These are phyloP conservation scores for Corydoras sp. DNA, from an alignment of 2,113 vertebrate species.

Conservation along the genomic window DNA sequence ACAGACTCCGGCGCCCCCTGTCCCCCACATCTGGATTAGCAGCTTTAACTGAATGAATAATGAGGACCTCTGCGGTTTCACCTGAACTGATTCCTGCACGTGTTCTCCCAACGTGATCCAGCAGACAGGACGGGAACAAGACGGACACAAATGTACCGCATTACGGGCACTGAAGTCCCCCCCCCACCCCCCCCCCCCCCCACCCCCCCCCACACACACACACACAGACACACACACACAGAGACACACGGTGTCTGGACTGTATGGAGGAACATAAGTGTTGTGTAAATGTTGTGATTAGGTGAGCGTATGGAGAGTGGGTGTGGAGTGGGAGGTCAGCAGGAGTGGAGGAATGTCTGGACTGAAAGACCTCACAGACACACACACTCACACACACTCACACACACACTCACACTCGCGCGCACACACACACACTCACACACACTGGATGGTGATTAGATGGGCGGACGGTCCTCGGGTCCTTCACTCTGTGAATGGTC, in stretches of 20 bases:
- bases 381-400: neutral
- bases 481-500: no score
- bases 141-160: slow-evolving; percentile 8
- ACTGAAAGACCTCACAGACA: neutral
- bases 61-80: neutral
- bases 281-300: slow-evolving; percentile 38
- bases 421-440: neutral
- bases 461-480: no score
- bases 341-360: slow-evolving; percentile 30
- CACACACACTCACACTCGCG: neutral
- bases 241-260: neutral
- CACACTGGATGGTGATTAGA: no score
- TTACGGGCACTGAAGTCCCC: neutral
- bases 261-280: slow-evolving; percentile 20
- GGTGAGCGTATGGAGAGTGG: neutral
- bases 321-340: slow-evolving; percentile 6
- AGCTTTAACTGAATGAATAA: no score
- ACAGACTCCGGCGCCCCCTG: neutral
- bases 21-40: no score
- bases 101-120: slow-evolving; percentile 30
- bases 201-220: slow-evolving; percentile 11
- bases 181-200: neutral
- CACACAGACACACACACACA: slow-evolving; percentile 10
- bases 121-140: slow-evolving; percentile 25
- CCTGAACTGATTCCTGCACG: slow-evolving; percentile 9